phyloP scores from a whole-genome alignment of 1,140 invertebrate genomes.

The Battus philenor region DNA sequence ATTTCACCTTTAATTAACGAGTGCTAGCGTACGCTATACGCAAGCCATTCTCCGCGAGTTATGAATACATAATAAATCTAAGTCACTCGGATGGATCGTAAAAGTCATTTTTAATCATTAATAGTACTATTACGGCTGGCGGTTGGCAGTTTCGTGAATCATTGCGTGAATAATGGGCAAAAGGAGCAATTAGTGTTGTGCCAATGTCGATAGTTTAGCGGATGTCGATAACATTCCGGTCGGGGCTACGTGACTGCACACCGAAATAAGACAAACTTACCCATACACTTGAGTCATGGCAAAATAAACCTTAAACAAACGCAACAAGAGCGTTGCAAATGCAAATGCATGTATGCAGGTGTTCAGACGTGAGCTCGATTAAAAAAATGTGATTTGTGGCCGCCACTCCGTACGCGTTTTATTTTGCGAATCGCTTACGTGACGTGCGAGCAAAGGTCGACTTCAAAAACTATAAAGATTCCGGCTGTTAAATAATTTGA shows the following conservation, averaged over 20 bases:
- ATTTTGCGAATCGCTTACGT: conserved; percentile 64
- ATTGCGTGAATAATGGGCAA: conserved; percentile 57
- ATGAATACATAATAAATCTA: conserved; percentile 49
- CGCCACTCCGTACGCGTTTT: conserved; percentile 59
- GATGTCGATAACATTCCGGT: conserved; percentile 66
- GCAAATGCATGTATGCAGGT: conserved; percentile 24
- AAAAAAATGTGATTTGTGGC: conserved; percentile 74
- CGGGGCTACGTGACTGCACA: conserved; percentile 60
- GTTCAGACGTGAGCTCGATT: conserved; percentile 63
- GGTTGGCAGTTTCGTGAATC: conserved; percentile 57
- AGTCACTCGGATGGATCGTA: conserved; percentile 49
- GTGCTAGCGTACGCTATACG: no score
- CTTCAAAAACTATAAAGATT: conserved; percentile 32
- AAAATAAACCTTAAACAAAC: conserved; percentile 1
- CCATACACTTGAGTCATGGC: not conserved
- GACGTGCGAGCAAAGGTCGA: conserved; percentile 43
- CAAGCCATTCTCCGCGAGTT: no score
- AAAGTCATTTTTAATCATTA: conserved; percentile 58
- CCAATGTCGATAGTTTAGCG: conserved; percentile 62
- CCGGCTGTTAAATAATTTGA: conserved; percentile 10
- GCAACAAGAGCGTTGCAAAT: not conserved
- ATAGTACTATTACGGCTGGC: conserved; percentile 51
- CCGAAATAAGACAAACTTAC: conserved; percentile 40
- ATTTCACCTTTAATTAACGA: no score
- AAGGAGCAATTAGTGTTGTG: conserved; percentile 68